Conservation (phyloP, 2,888 invertebrate genomes). For the Heliconius aoede region DNA sequence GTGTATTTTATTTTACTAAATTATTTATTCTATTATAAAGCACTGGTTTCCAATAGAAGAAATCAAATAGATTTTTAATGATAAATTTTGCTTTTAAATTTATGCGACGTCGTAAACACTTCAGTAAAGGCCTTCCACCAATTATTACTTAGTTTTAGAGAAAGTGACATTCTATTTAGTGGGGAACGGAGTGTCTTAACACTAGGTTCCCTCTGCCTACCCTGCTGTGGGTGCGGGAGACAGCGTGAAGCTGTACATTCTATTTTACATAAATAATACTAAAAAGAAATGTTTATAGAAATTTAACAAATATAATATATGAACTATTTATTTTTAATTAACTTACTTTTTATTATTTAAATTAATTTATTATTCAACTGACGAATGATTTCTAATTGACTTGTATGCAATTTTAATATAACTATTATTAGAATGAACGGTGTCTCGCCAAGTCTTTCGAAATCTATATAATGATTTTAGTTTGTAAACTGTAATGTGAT, state of each 20-base stretch:
- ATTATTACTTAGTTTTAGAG: too few relatives aligned
- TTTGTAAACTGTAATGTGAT: slow-evolving; percentile 34
- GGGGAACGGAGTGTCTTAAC: too few relatives aligned
- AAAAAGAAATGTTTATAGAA: too few relatives aligned
- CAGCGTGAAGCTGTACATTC: too few relatives aligned
- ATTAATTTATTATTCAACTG: not conserved
- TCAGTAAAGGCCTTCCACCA: too few relatives aligned
- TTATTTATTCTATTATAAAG: not conserved
- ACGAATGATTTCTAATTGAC: slow-evolving; percentile 27
- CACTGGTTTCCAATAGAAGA: not conserved
- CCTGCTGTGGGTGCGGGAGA: too few relatives aligned
- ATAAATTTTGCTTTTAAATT: not conserved
- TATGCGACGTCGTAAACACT: not conserved
- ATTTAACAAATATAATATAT: too few relatives aligned
- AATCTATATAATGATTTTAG: slow-evolving; percentile 39
- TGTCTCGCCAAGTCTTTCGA: slow-evolving; percentile 41
- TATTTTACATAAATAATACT: too few relatives aligned
- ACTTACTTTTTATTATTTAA: too few relatives aligned
- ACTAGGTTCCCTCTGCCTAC: too few relatives aligned
- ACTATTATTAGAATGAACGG: slow-evolving; percentile 36
- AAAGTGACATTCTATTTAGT: too few relatives aligned
- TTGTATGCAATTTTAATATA: slow-evolving; percentile 34
- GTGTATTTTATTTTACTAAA: not conserved
- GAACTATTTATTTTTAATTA: too few relatives aligned
- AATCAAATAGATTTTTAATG: not conserved